phyloP scores from a whole-genome alignment of 2,797 vertebrate genomes.

The Florisuga fusca region DNA sequence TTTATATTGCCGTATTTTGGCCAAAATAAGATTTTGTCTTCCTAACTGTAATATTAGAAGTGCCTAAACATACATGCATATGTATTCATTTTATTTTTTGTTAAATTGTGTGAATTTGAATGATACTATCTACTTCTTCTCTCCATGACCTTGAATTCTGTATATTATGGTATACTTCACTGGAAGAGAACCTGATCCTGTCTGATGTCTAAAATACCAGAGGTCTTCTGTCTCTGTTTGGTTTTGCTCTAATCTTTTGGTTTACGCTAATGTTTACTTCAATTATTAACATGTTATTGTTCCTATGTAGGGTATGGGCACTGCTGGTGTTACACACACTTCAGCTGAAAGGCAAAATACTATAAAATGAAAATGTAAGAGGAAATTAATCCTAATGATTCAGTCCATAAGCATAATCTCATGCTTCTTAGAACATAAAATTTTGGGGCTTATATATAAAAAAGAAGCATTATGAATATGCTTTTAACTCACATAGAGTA shows the following conservation, averaged over 20 bases:
- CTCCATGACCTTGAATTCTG: neutral
- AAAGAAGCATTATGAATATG: accelerated
- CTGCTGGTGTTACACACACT: neutral
- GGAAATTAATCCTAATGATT: neutral
- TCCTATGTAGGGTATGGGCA: neutral
- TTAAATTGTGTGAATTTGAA: neutral
- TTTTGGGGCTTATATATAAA: neutral
- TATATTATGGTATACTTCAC: neutral
- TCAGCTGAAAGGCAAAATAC: neutral
- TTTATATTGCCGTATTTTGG: slow-evolving; percentile 46
- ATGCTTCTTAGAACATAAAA: neutral
- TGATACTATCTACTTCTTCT: neutral
- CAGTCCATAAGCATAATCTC: neutral
- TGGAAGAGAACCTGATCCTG: neutral
- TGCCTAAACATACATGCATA: neutral
- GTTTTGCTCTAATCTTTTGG: neutral
- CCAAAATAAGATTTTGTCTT: slow-evolving; percentile 26
- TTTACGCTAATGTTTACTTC: neutral
- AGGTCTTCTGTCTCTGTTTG: neutral
- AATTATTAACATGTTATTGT: neutral
- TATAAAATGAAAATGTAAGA: neutral
- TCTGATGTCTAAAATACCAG: neutral
- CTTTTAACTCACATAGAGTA: neutral
- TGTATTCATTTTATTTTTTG: neutral
- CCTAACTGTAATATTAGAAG: neutral